A percentile compares a stretch with the other conserved stretches of the same genome.
phyloP scores from a whole-genome alignment of 2,797 vertebrate genomes.

The Spatula versicolor region DNA sequence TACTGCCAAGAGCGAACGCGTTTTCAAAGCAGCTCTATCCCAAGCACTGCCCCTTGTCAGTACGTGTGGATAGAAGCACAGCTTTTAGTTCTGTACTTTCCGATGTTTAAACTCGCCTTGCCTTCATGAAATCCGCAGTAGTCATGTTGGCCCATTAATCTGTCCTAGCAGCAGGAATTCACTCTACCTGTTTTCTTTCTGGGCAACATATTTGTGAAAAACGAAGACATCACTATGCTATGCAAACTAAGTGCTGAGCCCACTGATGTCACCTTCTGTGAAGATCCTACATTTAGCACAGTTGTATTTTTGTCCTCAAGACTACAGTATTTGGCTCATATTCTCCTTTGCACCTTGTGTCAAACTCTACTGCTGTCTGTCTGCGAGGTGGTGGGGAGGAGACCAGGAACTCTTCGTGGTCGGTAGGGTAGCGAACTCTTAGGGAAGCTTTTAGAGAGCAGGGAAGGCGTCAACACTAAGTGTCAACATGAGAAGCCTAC shows the following conservation, averaged over 20 bases:
- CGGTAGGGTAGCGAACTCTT: neutral
- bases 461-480: slow-evolving; percentile 47
- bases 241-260: slow-evolving; percentile 71
- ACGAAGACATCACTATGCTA: slow-evolving; percentile 65
- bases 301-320: slow-evolving; percentile 31
- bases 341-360: slow-evolving; percentile 58
- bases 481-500: slow-evolving; percentile 64
- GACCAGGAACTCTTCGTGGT: neutral
- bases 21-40: neutral
- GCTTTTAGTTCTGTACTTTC: neutral
- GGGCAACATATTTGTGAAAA: slow-evolving; percentile 48
- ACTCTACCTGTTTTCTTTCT: neutral
- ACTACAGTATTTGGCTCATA: slow-evolving; percentile 9
- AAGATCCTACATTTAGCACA: slow-evolving; percentile 40
- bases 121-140: neutral
- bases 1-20: neutral
- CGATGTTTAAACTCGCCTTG: slow-evolving; percentile 22
- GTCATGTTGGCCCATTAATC: neutral
- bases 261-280: slow-evolving; percentile 26
- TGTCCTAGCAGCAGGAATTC: neutral
- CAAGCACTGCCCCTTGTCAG: neutral
- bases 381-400: slow-evolving; percentile 43
- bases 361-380: slow-evolving; percentile 53
- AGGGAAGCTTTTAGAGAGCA: slow-evolving; percentile 35
- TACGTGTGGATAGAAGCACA: neutral